Evolutionary conservation across 2,888 invertebrate species (phyloP), one percentile per base, ranked within the genome.

Genomic region (Papilio elwesi): DNA sequence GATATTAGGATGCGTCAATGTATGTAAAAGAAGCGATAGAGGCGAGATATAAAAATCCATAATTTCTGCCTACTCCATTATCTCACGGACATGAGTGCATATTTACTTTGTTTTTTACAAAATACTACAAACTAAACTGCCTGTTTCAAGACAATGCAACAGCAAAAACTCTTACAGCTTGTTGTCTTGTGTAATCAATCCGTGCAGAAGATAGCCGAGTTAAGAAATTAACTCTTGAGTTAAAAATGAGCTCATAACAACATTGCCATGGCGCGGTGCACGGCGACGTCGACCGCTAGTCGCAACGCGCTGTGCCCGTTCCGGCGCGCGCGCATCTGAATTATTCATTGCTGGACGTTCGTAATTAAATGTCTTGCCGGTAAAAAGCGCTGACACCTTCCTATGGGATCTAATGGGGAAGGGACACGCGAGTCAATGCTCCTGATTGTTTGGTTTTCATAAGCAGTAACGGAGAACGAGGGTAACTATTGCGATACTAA

Each of bases 251-350:
- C 79, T 76, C 77, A 76, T 78, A 78, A 78, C 79, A 79, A 79
- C 66, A 79, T 79, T 80, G 78, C 79, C 75, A 75, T 77, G 52
- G 36, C 53, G 66, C 43, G 52, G 36, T 48, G 66, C 43, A 66
- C 49, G 74, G 68, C 59, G 74, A 76, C 78, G 76, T 82, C 86
- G 89, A 90, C 91, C 90, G 91, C 91, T 88, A 85, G 84, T 86
- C 87, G 85, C 89, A 85, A 79, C 79, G 79, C 84, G 84, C 86
- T 93, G 92, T 92, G 93, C 91, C 93, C 91, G 93, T 93, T 92
- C 91, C 89, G 85, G 83, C 75, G 76, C 74, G 73, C 82, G 88
- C 79, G 78, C 87, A 87, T 51, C 77, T 93, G 93, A 92, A 93
- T 93, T 81, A 93, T 93, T 93, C 93, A 93, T 91, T 77, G 78